Evolutionary conservation across 2,113 vertebrate genomes (phyloP).

Genomic region (Istiophorus platypterus): DNA sequence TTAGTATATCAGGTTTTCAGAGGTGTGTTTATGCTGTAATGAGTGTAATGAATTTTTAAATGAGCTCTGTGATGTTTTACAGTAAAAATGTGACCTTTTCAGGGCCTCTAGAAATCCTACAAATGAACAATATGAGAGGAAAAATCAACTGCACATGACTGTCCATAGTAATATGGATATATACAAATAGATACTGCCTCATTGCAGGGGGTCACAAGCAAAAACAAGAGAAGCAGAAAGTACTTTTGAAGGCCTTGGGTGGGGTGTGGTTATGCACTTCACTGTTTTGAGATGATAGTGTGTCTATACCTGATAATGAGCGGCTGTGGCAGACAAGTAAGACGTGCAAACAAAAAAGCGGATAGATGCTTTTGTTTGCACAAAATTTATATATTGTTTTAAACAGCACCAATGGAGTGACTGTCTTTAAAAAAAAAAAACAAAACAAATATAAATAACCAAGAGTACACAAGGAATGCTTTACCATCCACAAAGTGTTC

Average conservation of each 20-base stretch:
- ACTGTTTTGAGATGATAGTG: conserved; percentile 4
- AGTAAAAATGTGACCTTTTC: not conserved
- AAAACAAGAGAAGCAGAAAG: not conserved
- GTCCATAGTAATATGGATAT: not conserved
- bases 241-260: not conserved
- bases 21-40: not conserved
- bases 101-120: not conserved
- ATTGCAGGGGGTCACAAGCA: not conserved
- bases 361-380: not conserved
- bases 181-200: too few species aligned
- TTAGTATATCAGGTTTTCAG: not conserved
- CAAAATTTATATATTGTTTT: not conserved
- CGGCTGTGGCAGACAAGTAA: not conserved
- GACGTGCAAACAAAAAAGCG: conserved; percentile 19
- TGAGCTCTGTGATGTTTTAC: not conserved
- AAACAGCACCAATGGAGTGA: not conserved
- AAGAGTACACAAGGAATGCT: conserved; percentile 27
- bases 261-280: not conserved
- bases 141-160: not conserved
- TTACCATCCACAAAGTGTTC: conserved; percentile 89
- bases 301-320: conserved; percentile 42
- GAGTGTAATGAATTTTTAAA: not conserved
- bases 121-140: not conserved
- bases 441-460: not conserved
- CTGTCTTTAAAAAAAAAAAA: not conserved